Percentiles rank a stretch among this genome's conserved stretches.
Conservation (phyloP, 2,888 invertebrate genomes). For the Rotaria sp. region DNA sequence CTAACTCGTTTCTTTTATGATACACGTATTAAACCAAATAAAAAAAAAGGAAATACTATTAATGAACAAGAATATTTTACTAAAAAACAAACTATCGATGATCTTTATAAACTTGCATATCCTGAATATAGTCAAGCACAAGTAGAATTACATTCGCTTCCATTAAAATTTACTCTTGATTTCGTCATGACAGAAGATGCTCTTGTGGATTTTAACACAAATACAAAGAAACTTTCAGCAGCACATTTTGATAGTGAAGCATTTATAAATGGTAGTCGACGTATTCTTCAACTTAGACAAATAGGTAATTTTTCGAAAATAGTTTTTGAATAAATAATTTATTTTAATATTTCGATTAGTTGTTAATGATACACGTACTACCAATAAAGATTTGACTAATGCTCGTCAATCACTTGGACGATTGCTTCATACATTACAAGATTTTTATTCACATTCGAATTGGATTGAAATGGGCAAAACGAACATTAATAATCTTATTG, state of each 20-base stretch:
- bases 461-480: slow-evolving; percentile 35
- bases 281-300: slow-evolving; percentile 27
- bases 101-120: background rate
- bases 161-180: background rate
- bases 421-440: slow-evolving; percentile 35
- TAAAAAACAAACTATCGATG: background rate
- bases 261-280: slow-evolving; percentile 22
- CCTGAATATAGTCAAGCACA: background rate
- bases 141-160: background rate
- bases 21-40: background rate
- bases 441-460: slow-evolving; percentile 40
- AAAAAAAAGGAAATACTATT: background rate
- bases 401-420: slow-evolving; percentile 26
- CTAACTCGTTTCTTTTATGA: background rate
- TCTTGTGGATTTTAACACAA: slow-evolving; percentile 31
- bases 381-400: background rate
- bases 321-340: too few species aligned
- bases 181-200: background rate
- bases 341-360: too few species aligned
- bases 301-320: background rate
- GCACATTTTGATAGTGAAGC: slow-evolving; percentile 39
- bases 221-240: slow-evolving; percentile 32
- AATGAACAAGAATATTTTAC: background rate
- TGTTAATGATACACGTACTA: background rate
- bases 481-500: slow-evolving; percentile 25